Percentiles rank a stretch among this genome's conserved stretches.
Conservation (phyloP, 2,797 vertebrate species). For the Gallirallus australis region DNA sequence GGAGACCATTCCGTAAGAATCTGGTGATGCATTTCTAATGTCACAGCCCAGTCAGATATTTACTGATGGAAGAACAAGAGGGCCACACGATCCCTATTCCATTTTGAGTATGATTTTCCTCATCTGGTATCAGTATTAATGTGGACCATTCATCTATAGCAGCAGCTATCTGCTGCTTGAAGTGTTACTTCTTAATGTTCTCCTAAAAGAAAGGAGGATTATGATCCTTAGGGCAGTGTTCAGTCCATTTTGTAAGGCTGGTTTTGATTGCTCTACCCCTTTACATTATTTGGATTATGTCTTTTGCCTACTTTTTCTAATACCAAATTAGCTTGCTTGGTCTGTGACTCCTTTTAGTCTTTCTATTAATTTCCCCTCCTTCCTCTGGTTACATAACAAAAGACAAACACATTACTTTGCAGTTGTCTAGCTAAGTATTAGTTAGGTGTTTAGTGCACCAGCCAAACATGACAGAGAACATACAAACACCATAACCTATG, state of each 20-base stretch:
- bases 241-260: background rate
- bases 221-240: background rate
- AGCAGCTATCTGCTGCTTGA: background rate
- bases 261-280: background rate
- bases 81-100: background rate
- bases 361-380: background rate
- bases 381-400: background rate
- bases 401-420: background rate
- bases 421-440: background rate
- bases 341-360: background rate
- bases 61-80: background rate
- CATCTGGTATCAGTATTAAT: background rate
- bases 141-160: background rate
- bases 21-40: background rate
- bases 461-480: background rate
- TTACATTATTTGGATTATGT: background rate
- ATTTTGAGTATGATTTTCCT: background rate
- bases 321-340: background rate
- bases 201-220: background rate
- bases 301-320: background rate
- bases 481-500: background rate
- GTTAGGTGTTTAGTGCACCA: background rate
- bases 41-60: background rate
- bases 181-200: background rate
- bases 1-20: background rate